Conservation (phyloP, 2,888 invertebrate species). For the Tholera decimalis region DNA sequence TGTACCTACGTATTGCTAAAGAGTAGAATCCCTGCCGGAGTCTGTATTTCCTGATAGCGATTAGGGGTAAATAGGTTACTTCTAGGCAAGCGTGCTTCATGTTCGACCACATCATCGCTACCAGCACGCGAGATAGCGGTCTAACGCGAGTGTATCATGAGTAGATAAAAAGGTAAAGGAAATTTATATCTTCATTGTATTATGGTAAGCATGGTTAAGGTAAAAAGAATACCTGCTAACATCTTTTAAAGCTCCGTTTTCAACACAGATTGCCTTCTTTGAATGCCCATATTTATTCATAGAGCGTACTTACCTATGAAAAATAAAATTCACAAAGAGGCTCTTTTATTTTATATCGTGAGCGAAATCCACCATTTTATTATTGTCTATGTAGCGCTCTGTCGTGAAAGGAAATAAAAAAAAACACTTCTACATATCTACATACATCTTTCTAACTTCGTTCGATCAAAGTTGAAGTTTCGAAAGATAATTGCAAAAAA, state of each 20-base stretch:
- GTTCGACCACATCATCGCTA: too few species aligned
- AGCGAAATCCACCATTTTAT: conserved; percentile 52
- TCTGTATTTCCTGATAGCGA: too few species aligned
- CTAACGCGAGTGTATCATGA: too few species aligned
- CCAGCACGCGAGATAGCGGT: too few species aligned
- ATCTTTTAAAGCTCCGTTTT: conserved; percentile 7
- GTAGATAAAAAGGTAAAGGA: too few species aligned
- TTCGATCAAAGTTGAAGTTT: too few species aligned
- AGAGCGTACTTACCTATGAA: conserved; percentile 29
- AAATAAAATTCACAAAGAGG: conserved; percentile 49
- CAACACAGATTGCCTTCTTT: neutral
- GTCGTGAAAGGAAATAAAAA: conserved; percentile 16
- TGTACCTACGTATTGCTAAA: neutral
- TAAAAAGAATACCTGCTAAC: neutral
- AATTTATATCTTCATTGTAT: neutral
- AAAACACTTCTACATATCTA: too few species aligned
- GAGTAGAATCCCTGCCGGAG: too few species aligned
- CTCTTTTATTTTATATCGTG: conserved; percentile 42
- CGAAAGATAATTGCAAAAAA: too few species aligned
- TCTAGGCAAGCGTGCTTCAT: too few species aligned
- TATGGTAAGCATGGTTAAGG: neutral
- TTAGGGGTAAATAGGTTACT: too few species aligned
- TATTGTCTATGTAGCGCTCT: conserved; percentile 23
- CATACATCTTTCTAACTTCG: too few species aligned
- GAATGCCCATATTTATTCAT: conserved; percentile 55